A percentile compares a stretch with the other conserved stretches of the same genome.
These are phyloP conservation scores for Melanotaenia duboulayi DNA, from an alignment of 2,113 vertebrate genomes.

Conservation along the genomic window DNA sequence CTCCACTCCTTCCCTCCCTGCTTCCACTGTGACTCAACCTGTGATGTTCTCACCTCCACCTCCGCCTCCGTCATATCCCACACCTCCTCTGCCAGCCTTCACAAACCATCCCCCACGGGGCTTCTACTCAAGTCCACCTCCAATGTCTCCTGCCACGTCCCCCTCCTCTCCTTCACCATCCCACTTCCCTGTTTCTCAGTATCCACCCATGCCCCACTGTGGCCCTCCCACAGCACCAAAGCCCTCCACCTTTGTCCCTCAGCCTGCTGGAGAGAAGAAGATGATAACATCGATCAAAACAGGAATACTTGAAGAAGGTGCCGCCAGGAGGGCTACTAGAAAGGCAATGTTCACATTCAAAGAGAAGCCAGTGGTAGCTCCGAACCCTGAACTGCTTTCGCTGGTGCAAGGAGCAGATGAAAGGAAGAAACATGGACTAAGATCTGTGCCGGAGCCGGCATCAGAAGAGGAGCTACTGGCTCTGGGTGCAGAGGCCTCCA, in stretches of 20 bases:
- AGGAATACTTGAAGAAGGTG: conserved; percentile 89
- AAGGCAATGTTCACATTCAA: conserved; percentile 99
- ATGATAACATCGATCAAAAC: conserved; percentile 80
- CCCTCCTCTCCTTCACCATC: conserved; percentile 69
- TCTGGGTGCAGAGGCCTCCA: conserved; percentile 94
- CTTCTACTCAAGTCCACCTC: conserved; percentile 83
- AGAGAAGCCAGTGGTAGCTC: conserved; percentile 91
- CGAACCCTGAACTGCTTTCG: conserved; percentile 93
- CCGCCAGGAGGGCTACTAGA: conserved; percentile 77
- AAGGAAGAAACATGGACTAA: conserved; percentile 87
- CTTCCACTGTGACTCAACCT: conserved; percentile 81
- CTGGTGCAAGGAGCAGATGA: conserved; percentile 92
- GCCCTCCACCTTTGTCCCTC: conserved; percentile 72
- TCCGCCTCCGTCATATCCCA: conserved; percentile 66
- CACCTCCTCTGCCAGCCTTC: conserved; percentile 75
- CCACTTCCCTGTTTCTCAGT: conserved; percentile 73
- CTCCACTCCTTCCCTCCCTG: conserved; percentile 69
- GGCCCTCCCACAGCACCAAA: conserved; percentile 76
- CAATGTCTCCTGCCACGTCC: conserved; percentile 68
- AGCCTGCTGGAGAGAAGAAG: conserved; percentile 54
- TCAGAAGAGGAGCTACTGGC: conserved; percentile 91
- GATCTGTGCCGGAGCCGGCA: conserved; percentile 80
- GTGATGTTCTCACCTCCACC: conserved; percentile 57
- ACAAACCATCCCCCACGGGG: conserved; percentile 70
- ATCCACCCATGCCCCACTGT: conserved; percentile 83